These are phyloP conservation scores for Sesamia inferens DNA, from an alignment of 2,888 invertebrate genomes.

Conservation along the genomic window DNA sequence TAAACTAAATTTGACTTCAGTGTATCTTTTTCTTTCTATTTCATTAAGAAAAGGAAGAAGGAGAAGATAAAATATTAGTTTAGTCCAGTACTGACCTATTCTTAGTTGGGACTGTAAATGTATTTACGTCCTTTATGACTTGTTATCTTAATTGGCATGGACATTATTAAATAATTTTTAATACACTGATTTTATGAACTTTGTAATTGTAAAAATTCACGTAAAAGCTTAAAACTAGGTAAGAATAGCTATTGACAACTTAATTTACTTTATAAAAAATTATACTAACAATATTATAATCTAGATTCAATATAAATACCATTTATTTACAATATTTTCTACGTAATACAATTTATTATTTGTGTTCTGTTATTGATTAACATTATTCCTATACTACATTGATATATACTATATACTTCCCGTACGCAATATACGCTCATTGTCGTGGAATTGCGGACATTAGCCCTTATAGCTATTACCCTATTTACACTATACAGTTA, in stretches of 20 bases:
- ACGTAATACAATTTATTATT: neutral
- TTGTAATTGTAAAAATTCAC: constrained; percentile 19
- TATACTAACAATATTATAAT: neutral
- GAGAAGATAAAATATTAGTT: too few species aligned
- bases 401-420: too few species aligned
- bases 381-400: too few species aligned
- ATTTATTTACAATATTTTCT: constrained; percentile 16
- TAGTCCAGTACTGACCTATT: neutral
- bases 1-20: too few species aligned
- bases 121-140: neutral
- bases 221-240: constrained; percentile 27
- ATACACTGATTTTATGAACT: constrained; percentile 1
- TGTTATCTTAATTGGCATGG: neutral
- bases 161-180: neutral
- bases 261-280: neutral
- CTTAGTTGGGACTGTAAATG: neutral
- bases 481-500: neutral
- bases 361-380: neutral
- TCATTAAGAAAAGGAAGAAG: too few species aligned
- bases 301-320: neutral
- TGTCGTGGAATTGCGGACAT: too few species aligned
- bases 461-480: too few species aligned
- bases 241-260: constrained; percentile 4
- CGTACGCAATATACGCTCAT: too few species aligned
- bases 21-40: too few species aligned